These are phyloP conservation scores for Antitype chi DNA, from an alignment of 2,888 invertebrate genomes.

Conservation along the genomic window DNA sequence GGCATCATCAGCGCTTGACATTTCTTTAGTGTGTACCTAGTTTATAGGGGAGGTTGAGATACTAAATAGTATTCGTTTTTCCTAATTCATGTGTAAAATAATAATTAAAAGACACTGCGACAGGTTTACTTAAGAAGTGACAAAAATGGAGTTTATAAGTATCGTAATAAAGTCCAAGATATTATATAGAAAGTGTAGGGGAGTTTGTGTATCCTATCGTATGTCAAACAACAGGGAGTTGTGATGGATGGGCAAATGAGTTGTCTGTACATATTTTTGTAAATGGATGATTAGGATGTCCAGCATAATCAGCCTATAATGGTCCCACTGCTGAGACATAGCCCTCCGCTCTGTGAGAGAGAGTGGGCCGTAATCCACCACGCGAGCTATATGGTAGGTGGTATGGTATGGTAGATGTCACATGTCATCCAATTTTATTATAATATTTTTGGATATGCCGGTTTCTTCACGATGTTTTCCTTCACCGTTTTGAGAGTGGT, in stretches of 20 bases:
- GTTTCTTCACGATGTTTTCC: too few relatives aligned
- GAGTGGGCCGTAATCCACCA: too few relatives aligned
- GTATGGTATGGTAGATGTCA: too few relatives aligned
- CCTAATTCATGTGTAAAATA: neutral
- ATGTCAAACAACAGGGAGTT: neutral
- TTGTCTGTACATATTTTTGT: too few relatives aligned
- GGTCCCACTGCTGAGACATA: too few relatives aligned
- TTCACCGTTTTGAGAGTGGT: too few relatives aligned
- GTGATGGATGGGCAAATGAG: neutral
- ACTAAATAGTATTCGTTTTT: neutral
- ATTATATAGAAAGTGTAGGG: neutral
- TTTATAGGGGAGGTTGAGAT: neutral
- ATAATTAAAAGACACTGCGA: neutral
- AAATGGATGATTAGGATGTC: neutral
- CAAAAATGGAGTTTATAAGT: neutral
- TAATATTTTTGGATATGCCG: too few relatives aligned
- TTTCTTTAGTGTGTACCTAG: slow-evolving; percentile 86
- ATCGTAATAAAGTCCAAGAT: neutral
- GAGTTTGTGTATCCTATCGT: neutral
- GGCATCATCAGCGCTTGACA: slow-evolving; percentile 91
- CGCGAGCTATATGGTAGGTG: too few relatives aligned
- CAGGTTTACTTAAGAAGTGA: neutral
- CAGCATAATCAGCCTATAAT: too few relatives aligned
- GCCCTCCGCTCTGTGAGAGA: too few relatives aligned
- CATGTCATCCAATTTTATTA: too few relatives aligned